Conservation (phyloP, 2,888 invertebrate genomes). For the Coelogynopora nodosa region DNA sequence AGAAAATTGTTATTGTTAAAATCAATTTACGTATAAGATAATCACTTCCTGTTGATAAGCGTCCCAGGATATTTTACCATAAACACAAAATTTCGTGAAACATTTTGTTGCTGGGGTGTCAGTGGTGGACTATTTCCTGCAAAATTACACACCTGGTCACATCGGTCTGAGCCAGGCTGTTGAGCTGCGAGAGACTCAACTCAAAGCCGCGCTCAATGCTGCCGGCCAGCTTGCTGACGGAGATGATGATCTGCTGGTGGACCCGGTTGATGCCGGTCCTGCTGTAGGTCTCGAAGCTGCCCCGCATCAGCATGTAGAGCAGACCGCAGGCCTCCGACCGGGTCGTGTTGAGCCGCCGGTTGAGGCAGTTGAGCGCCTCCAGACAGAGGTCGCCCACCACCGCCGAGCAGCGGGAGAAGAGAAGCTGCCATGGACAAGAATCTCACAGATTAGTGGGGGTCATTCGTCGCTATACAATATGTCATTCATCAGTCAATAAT, state of each 20-base stretch:
- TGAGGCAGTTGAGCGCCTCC: constrained; percentile 72
- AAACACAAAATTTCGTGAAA: too few relatives aligned
- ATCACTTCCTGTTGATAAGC: too few relatives aligned
- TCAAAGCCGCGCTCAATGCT: constrained; percentile 87
- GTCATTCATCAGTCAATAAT: too few relatives aligned
- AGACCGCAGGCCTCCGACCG: constrained; percentile 86
- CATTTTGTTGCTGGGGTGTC: too few relatives aligned
- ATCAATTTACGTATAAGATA: too few relatives aligned
- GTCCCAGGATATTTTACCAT: too few relatives aligned
- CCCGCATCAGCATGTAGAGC: constrained; percentile 83
- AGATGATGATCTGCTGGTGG: constrained; percentile 84
- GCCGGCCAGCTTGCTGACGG: constrained; percentile 86
- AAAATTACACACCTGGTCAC: not conserved
- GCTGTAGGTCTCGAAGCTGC: constrained; percentile 83
- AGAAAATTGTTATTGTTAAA: too few relatives aligned
- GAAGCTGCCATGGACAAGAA: too few relatives aligned
- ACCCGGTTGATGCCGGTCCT: constrained; percentile 80
- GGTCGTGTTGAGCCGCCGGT: constrained; percentile 76
- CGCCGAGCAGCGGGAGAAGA: constrained; percentile 30
- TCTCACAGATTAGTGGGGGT: too few relatives aligned
- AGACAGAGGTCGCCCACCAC: constrained; percentile 29
- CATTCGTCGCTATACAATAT: too few relatives aligned
- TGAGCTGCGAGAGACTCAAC: constrained; percentile 84
- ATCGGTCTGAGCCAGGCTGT: constrained; percentile 57
- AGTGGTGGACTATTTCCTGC: not conserved